Evolutionary conservation across 2,113 vertebrate genomes (phyloP).

Genomic region (Oreochromis tanganicae): DNA sequence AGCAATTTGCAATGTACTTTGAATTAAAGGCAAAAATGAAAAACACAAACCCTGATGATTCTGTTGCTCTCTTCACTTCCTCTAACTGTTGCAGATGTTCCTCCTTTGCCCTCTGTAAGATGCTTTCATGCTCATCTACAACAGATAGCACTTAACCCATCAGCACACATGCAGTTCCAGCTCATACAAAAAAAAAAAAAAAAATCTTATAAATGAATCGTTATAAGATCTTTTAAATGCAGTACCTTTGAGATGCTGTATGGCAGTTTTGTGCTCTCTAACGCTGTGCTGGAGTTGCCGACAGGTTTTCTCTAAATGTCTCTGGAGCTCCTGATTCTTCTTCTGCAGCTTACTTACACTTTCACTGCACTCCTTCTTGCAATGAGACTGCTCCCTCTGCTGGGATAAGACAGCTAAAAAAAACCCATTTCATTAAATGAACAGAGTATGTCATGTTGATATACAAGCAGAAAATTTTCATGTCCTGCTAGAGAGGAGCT

Average conservation of each 20-base stretch:
- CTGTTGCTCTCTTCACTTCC: conserved; percentile 34
- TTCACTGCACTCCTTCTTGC: conserved; percentile 66
- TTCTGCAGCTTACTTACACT: conserved; percentile 73
- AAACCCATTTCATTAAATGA: not conserved
- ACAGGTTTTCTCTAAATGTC: conserved; percentile 78
- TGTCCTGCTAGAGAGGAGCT: not conserved
- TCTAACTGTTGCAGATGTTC: conserved; percentile 49
- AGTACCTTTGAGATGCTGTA: conserved; percentile 75
- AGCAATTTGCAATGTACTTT: not conserved
- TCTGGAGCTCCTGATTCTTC: conserved; percentile 80
- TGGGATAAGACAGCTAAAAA: conserved; percentile 41
- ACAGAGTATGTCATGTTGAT: not conserved
- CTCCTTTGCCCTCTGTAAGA: conserved; percentile 40
- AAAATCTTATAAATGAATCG: not conserved
- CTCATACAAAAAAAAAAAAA: not conserved
- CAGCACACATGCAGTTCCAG: not conserved
- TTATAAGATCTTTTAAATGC: not conserved
- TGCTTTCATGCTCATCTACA: conserved; percentile 66
- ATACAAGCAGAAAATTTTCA: not conserved
- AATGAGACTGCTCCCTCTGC: conserved; percentile 54
- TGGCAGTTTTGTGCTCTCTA: conserved; percentile 69
- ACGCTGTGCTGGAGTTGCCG: conserved; percentile 79
- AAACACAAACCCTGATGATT: conserved; percentile 47
- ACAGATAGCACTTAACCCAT: not conserved
- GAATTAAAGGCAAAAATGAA: not conserved